Base-by-base conservation (phyloP, 2,113 vertebrate species). In the Pyxicephalus adspersus region DNA sequence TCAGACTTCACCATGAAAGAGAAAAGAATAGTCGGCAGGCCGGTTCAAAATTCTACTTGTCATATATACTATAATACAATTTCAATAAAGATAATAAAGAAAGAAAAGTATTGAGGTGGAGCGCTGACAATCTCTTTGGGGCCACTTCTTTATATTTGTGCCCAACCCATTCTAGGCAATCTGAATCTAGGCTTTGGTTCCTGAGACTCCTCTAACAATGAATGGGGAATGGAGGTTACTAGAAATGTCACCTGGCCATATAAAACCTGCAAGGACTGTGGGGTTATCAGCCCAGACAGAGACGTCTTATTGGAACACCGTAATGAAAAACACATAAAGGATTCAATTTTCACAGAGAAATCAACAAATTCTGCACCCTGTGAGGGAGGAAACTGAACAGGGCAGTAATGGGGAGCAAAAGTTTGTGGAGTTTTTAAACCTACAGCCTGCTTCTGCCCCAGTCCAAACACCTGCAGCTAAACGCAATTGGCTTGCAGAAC, bases 211-310 rank as follows among this genome's bases (percentile, higher is more conserved):
- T 0, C 7, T 81, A 23, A 97, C 93, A 0, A 90, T 99, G 88
- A 99, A 99, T 1, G 95, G 92, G 6, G 81, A 4, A 95, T 95
- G 85, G 95, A 93, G 0, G 81, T 80, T 0, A 23, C 88, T 0
- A 92, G 93, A 57, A 91, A 87, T 0, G 52, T 94, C 17, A 84
- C 87, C 0, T 95, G 94, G 0, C 83, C 92, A 61, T 98, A 96
- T 87, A 96, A 95, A 88, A 96, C 97, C 87, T 99, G 98, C 93
- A 96, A 97, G 96, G 94, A 97, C 16, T 99, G 98, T 84, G 98
- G 98, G 55, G 98, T 99, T 85, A 94, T 96, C 83, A 99, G 97
- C 85, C 93, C 91, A 0, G 94, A 94, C 85, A 96, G 96, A 66
- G 93, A 95, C 17, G 93, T 88, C 83, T 89, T 99, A 64, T 92